phyloP scores from a whole-genome alignment of 2,797 vertebrate species.

The Muraenolepis orangiensis region DNA sequence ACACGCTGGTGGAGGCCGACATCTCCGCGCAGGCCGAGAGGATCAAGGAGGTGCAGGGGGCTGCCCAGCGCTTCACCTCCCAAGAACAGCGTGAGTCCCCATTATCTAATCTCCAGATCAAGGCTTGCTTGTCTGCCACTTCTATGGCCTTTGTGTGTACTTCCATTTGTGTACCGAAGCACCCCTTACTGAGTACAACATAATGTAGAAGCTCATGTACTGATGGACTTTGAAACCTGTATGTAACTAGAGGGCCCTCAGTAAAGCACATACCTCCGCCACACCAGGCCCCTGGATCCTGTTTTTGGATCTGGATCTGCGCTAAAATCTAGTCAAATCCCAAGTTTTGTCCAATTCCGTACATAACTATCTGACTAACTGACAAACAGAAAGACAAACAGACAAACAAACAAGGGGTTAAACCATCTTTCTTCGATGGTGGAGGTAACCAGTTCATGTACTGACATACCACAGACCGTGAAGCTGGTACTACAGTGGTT shows the following conservation, averaged over 20 bases:
- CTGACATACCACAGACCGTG: neutral
- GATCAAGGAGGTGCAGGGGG: constrained; percentile 79
- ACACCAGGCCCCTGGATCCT: too few species aligned
- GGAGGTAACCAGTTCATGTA: neutral
- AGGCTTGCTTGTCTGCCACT: neutral
- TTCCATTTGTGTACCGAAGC: neutral
- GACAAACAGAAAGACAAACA: too few species aligned
- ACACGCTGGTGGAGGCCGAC: constrained; percentile 90
- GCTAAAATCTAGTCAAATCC: too few species aligned
- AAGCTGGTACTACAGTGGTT: neutral
- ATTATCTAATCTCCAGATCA: neutral
- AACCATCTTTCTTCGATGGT: too few species aligned
- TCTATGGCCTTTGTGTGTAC: neutral
- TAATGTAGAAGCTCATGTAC: too few species aligned
- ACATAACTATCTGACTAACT: too few species aligned
- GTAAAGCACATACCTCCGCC: too few species aligned
- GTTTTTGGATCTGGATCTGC: too few species aligned
- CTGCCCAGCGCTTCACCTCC: constrained; percentile 80
- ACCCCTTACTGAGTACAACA: neutral
- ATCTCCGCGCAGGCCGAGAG: constrained; percentile 89
- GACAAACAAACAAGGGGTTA: too few species aligned
- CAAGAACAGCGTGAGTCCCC: constrained; percentile 75
- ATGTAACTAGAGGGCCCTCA: too few species aligned
- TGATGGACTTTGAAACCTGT: neutral
- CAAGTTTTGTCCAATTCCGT: too few species aligned